phyloP scores from a whole-genome alignment of 2,888 invertebrate genomes.

The Stenoptilia bipunctidactyla region DNA sequence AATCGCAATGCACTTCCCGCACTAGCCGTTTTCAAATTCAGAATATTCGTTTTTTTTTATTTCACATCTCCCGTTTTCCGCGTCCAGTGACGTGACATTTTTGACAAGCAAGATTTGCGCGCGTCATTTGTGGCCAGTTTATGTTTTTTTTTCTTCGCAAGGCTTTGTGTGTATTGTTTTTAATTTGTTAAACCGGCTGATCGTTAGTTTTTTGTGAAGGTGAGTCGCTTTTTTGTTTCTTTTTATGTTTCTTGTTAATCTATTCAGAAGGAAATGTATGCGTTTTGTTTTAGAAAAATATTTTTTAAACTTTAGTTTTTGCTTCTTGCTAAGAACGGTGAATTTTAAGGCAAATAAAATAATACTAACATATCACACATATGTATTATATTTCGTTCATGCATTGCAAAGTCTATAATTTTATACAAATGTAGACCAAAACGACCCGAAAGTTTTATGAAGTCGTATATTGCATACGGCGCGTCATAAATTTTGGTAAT shows the following conservation, averaged over 20 bases:
- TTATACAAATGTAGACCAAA: too few relatives aligned
- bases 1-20: slow-evolving; percentile 49
- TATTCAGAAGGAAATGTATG: too few relatives aligned
- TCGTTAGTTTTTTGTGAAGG: slow-evolving; percentile 20
- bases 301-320: too few relatives aligned
- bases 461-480: slow-evolving; percentile 10
- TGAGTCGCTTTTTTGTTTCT: slow-evolving; percentile 18
- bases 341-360: too few relatives aligned
- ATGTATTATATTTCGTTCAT: too few relatives aligned
- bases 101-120: slow-evolving; percentile 31
- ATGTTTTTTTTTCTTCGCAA: slow-evolving; percentile 24
- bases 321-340: too few relatives aligned
- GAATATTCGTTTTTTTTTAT: slow-evolving; percentile 6
- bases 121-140: slow-evolving; percentile 21
- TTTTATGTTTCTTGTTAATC: too few relatives aligned
- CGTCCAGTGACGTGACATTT: slow-evolving; percentile 10
- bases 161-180: slow-evolving; percentile 21
- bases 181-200: too few relatives aligned
- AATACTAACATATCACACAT: too few relatives aligned
- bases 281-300: too few relatives aligned
- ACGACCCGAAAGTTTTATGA: slow-evolving; percentile 7
- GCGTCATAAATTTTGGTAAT: slow-evolving; percentile 12
- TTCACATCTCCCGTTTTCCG: background rate
- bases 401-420: too few relatives aligned
- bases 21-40: slow-evolving; percentile 32